Evolutionary conservation across 2,113 vertebrate genomes (phyloP), one percentile per base, ranked within the genome.

Genomic region (Paracanthobrama guichenoti): DNA sequence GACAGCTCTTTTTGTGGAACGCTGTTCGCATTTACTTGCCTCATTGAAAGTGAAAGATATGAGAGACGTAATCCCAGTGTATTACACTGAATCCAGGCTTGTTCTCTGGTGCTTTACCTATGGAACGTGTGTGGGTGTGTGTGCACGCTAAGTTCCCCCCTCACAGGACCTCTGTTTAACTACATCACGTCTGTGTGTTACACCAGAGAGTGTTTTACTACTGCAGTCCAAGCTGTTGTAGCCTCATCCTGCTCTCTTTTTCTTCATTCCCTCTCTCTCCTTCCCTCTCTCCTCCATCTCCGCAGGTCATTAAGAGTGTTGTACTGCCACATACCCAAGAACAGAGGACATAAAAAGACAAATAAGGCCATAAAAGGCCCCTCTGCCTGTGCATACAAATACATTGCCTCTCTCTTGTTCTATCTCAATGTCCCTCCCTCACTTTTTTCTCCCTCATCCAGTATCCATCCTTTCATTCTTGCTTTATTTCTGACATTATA

Each of bases 261-360:
- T 78, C 82, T 87, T 73, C 67, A 22, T 60, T 46, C 55, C 71
- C 53, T 59, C 14, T 81, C 79, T 73, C 79, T 73, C 82, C 73
- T 76, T 79, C 74, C 26, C 80, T 59, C 74, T 79, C 76, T 85
- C 81, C 79, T 59, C 77, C 80, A 60, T 88, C 83, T 82, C 79
- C 11, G 44, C 69, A 55, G 69, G 82, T 79, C 69, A 62, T 88
- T 87, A 84, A 80, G 86, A 83, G 85, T 79, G 73, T 71, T 81
- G 77, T 80, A 76, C 86, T 88, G 86, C 84, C 86, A 90, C 71
- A 84, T 53, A 85, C 78, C 81, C 78, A 85, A 82, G 80, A 83
- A 86, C 85, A 85, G 83, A 89, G 84, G 85, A 87, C 87, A 88
- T 88, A 88, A 88, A 89, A 86, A 89, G 87, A 89, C 89, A 88